Base-by-base conservation (phyloP, 2,797 vertebrate species). In the Pantherophis alleghaniensis region DNA sequence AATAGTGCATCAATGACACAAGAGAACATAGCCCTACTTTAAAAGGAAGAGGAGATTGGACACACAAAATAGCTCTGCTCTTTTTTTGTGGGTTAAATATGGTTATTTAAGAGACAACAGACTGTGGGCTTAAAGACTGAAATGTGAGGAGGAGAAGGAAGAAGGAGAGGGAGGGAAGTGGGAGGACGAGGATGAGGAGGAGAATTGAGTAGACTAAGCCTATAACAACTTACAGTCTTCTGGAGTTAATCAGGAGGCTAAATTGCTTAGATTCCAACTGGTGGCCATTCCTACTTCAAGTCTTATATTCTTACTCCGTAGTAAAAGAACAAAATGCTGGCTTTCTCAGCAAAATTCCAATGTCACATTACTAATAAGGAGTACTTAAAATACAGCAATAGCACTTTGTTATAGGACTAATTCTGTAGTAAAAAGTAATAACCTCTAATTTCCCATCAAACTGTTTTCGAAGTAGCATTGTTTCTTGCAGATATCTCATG, bases 381-480 rank as follows among this genome's bases (percentile, higher is more conserved):
- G 13, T 56, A n/a, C 14, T 87, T 55, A 28, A n/a, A 87, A 87
- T 87, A 32, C 16, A 12, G n/a, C 1, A 2, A 18, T 22, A 42
- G 51, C 7, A 32, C 11, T 51, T 60, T 92, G 28, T 59, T 89
- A 13, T 18, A 89, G 56, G 32, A 51, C 32, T 12, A 47, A 28
- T 88, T 51, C 32, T 4, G 89, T 86, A 89, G 93, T 37, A 69
- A 86, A 97, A 95, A 96, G 95, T 95, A 97, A 96, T 96, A 94
- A 95, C 59, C 87, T 90, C 91, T 94, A 91, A 90, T 94, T 86
- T 93, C 93, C 16, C 26, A n/a, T 92, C 24, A 63, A 93, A 92
- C 95, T 96, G 93, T 74, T 96, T 95, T 95, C 95, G 94, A 96
- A 96, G 74, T 66, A 87, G 92, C 94, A 93, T 92, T 91, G 93